A percentile compares a stretch with the other conserved stretches of the same genome.
These are phyloP conservation scores for Panulirus ornatus DNA, from an alignment of 1,140 invertebrate species.

Conservation along the genomic window DNA sequence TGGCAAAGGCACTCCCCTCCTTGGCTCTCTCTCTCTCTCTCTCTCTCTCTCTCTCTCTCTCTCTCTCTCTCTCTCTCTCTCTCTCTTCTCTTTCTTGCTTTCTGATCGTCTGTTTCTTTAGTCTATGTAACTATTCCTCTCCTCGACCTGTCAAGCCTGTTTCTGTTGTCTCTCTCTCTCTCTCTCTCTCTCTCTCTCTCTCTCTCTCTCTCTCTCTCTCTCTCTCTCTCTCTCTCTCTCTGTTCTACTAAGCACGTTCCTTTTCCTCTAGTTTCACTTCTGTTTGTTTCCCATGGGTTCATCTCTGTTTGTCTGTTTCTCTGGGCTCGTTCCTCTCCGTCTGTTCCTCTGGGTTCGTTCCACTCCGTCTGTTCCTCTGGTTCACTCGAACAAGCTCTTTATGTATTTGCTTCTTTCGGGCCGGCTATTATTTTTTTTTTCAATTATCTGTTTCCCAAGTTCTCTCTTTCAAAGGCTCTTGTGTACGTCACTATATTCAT, in stretches of 20 bases:
- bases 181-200: not conserved
- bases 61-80: conserved; percentile 41
- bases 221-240: not conserved
- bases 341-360: not conserved
- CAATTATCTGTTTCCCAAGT: too few species aligned
- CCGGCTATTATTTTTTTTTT: too few species aligned
- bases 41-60: conserved; percentile 26
- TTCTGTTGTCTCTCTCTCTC: conserved; percentile 31
- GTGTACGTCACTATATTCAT: too few species aligned
- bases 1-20: too few species aligned
- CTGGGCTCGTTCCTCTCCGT: not conserved
- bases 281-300: not conserved
- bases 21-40: not conserved
- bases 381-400: not conserved
- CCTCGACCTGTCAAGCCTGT: too few species aligned
- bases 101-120: not conserved
- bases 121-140: too few species aligned
- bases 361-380: not conserved
- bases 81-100: not conserved
- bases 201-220: not conserved
- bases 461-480: too few species aligned
- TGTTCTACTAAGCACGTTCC: not conserved
- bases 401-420: not conserved
- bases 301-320: not conserved
- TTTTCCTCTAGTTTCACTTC: not conserved